These are phyloP conservation scores for Rhadina sibilatrix DNA, from an alignment of 2,113 vertebrate genomes.

Conservation along the genomic window DNA sequence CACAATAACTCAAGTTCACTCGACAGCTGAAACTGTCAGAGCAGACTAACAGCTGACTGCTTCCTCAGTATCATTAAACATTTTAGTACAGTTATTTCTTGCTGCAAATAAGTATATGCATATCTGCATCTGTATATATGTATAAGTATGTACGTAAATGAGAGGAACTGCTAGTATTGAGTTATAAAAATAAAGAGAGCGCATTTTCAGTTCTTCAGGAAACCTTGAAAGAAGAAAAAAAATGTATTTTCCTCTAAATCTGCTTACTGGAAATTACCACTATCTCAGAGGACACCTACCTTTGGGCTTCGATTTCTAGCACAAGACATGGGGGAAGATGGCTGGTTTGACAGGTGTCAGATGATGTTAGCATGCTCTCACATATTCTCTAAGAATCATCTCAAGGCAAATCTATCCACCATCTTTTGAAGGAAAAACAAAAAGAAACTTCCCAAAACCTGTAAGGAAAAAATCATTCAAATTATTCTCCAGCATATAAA, in stretches of 20 bases:
- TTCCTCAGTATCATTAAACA: not conserved
- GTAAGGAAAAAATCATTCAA: not conserved
- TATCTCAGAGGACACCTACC: not conserved
- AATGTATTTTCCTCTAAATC: not conserved
- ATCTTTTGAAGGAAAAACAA: not conserved
- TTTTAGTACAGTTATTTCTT: not conserved
- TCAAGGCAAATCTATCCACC: not conserved
- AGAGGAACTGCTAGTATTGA: not conserved
- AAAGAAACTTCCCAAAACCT: not conserved
- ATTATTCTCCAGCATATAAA: not conserved
- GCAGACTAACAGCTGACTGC: conserved; percentile 28
- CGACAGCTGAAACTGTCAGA: conserved; percentile 30
- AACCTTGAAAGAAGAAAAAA: not conserved
- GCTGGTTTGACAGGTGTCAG: not conserved
- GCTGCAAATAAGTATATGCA: not conserved
- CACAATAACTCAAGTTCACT: conserved; percentile 28
- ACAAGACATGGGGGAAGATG: not conserved
- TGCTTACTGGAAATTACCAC: not conserved
- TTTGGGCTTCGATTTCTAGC: not conserved
- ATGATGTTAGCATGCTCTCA: not conserved
- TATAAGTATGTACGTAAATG: not conserved
- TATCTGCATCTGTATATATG: not conserved
- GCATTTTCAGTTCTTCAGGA: not conserved
- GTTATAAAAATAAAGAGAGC: not conserved
- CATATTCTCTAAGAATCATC: not conserved